phyloP scores from a whole-genome alignment of 1,140 invertebrate species.

The Euwallacea similis region DNA sequence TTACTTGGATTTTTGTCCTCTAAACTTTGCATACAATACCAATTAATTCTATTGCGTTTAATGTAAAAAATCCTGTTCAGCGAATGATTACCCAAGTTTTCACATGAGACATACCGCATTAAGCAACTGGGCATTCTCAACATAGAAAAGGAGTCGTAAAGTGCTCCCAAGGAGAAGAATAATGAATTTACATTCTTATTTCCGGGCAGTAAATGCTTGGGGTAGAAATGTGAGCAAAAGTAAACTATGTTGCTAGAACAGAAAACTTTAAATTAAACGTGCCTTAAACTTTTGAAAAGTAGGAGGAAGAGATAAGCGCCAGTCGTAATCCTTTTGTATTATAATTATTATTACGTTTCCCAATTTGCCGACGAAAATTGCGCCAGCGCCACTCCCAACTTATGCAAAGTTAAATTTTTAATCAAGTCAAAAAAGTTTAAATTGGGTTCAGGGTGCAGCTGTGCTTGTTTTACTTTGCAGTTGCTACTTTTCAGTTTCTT shows the following conservation, averaged over 20 bases:
- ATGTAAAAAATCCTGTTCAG: too few relatives aligned
- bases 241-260: background rate
- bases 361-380: slow-evolving; percentile 23
- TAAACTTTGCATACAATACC: too few relatives aligned
- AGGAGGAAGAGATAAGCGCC: slow-evolving; percentile 14
- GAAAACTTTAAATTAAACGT: slow-evolving; percentile 21
- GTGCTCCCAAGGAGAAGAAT: too few relatives aligned
- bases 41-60: too few relatives aligned
- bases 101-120: too few relatives aligned
- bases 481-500: slow-evolving; percentile 21
- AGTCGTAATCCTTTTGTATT: slow-evolving; percentile 26
- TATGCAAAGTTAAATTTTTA: slow-evolving; percentile 30
- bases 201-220: too few relatives aligned
- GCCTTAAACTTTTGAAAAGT: slow-evolving; percentile 16
- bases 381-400: slow-evolving; percentile 10
- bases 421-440: slow-evolving; percentile 32
- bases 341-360: slow-evolving; percentile 30
- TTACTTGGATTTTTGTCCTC: too few relatives aligned
- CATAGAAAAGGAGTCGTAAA: too few relatives aligned
- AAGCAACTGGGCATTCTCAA: too few relatives aligned
- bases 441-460: slow-evolving; percentile 18
- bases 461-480: slow-evolving; percentile 17
- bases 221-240: background rate
- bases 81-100: too few relatives aligned
- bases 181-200: too few relatives aligned